phyloP scores from a whole-genome alignment of 2,113 vertebrate species.

The Trichomycterus rosablanca region DNA sequence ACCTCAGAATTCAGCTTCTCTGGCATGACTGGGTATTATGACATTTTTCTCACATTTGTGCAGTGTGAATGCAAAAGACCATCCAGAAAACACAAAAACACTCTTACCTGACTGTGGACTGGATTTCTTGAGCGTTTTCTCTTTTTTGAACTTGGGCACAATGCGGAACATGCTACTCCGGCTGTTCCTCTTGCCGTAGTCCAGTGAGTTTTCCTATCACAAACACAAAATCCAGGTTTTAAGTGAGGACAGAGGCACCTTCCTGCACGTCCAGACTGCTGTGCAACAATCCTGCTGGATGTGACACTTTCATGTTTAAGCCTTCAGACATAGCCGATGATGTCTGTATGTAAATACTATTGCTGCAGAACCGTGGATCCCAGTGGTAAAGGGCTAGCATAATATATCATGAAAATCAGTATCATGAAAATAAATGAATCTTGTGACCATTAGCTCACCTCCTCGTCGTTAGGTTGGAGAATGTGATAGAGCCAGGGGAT shows the following conservation, averaged over 20 bases:
- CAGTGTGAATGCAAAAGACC: constrained; percentile 1
- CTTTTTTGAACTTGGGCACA: constrained; percentile 98
- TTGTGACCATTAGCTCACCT: constrained; percentile 67
- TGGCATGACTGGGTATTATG: neutral
- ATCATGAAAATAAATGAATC: no score
- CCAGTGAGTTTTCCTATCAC: constrained; percentile 84
- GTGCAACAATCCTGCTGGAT: no score
- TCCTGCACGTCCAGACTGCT: no score
- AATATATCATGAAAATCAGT: no score
- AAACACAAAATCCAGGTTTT: constrained; percentile 43
- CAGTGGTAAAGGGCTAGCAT: no score
- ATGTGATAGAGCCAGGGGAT: constrained; percentile 93
- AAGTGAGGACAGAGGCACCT: no score
- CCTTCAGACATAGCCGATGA: no score
- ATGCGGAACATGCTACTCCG: constrained; percentile 93
- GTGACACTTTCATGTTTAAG: no score
- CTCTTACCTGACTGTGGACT: constrained; percentile 86
- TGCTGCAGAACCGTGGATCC: no score
- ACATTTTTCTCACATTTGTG: neutral
- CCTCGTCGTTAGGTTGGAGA: constrained; percentile 87
- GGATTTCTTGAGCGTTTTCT: constrained; percentile 85
- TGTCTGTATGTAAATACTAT: neutral
- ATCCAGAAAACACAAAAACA: neutral
- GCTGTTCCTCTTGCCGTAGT: constrained; percentile 93
- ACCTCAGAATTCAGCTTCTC: neutral